Conservation (phyloP, 2,888 invertebrate genomes). For the Cephalotes varians region DNA sequence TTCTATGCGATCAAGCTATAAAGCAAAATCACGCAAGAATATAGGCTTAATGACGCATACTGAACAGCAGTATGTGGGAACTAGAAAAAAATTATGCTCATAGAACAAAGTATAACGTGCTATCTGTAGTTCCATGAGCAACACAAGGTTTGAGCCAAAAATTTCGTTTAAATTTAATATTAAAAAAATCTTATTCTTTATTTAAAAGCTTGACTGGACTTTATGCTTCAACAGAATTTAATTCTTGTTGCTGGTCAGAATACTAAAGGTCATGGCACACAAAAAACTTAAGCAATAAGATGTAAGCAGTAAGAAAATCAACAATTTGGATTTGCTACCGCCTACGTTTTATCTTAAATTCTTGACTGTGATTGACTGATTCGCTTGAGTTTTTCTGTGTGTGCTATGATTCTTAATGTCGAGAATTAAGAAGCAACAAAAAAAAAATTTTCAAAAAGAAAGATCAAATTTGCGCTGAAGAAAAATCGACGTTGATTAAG, state of each 20-base stretch:
- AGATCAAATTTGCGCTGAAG: background rate
- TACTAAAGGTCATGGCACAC: too few species aligned
- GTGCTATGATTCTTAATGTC: too few species aligned
- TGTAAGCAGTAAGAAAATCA: too few species aligned
- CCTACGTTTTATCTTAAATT: too few species aligned
- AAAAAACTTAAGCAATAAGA: too few species aligned
- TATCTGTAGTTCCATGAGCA: conserved; percentile 26
- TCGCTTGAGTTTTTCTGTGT: too few species aligned
- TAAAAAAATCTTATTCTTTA: background rate
- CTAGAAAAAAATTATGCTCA: background rate
- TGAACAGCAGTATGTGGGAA: conserved; percentile 18
- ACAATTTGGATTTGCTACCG: too few species aligned
- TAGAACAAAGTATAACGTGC: background rate
- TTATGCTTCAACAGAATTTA: background rate
- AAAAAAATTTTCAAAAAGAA: background rate
- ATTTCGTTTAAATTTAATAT: background rate
- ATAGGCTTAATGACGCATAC: conserved; percentile 22
- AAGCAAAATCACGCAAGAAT: background rate
- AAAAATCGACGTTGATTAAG: too few species aligned
- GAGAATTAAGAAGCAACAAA: background rate
- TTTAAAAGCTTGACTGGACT: background rate
- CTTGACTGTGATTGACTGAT: too few species aligned
- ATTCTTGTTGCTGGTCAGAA: background rate
- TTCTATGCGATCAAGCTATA: conserved; percentile 3
- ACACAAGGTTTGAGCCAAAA: background rate